These are phyloP conservation scores for Ochropacha duplaris DNA, from an alignment of 2,888 invertebrate genomes.

Conservation along the genomic window DNA sequence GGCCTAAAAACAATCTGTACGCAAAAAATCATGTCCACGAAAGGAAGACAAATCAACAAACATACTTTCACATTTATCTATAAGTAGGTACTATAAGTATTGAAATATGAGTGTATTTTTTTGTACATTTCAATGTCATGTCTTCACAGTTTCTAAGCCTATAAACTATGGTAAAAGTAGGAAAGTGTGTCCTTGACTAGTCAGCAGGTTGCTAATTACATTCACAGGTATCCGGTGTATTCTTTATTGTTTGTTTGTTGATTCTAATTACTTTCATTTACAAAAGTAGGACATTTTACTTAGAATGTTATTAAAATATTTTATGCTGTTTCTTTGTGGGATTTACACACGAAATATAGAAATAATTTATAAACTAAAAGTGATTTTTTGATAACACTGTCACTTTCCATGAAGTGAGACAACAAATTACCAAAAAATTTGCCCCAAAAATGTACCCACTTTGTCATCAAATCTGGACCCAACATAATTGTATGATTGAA, in stretches of 20 bases:
- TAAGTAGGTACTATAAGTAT: no score
- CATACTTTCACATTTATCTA: no score
- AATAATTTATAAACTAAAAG: neutral
- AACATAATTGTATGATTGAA: no score
- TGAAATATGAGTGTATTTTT: neutral
- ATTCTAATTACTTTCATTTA: slow-evolving; percentile 31
- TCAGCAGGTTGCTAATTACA: slow-evolving; percentile 27
- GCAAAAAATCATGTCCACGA: no score
- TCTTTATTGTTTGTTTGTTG: slow-evolving; percentile 17
- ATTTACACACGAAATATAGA: neutral
- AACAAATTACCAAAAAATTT: neutral
- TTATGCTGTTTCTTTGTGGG: neutral
- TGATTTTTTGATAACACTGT: neutral
- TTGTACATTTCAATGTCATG: slow-evolving; percentile 11
- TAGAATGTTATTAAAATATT: neutral
- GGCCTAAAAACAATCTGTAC: no score
- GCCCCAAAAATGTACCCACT: neutral
- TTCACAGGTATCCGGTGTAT: slow-evolving; percentile 20
- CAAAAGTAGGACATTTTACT: neutral
- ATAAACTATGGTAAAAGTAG: slow-evolving; percentile 36
- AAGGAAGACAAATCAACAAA: no score
- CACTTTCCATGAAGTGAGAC: neutral
- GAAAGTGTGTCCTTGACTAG: slow-evolving; percentile 65
- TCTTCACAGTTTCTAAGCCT: slow-evolving; percentile 32
- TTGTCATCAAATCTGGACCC: neutral